Evolutionary conservation across 92 coral and sea anemone genomes (phyloP).

Genomic region (Zoanthus sansibaricus): DNA sequence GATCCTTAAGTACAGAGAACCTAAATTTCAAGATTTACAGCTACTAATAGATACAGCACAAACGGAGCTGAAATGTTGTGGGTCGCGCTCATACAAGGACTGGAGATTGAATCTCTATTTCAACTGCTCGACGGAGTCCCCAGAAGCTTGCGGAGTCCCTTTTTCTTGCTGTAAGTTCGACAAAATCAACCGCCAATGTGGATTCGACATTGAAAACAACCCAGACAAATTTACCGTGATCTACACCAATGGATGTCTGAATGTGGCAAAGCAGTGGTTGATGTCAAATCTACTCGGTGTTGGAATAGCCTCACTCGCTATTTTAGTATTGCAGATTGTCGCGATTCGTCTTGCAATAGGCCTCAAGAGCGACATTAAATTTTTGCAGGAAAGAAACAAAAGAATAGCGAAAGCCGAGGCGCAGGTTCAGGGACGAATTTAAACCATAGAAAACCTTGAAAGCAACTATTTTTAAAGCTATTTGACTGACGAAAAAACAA

Average conservation of each 20-base stretch:
- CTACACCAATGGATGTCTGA: constrained; percentile 76
- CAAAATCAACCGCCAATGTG: constrained; percentile 84
- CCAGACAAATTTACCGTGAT: constrained; percentile 46
- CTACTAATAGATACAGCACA: constrained; percentile 88
- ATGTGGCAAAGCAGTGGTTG: constrained; percentile 68
- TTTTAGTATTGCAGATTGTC: constrained; percentile 55
- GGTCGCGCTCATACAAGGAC: constrained; percentile 72
- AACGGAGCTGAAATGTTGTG: constrained; percentile 85
- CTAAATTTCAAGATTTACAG: constrained; percentile 75
- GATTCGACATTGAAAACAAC: constrained; percentile 55
- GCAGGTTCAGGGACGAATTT: neutral
- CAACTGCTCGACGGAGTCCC: constrained; percentile 75
- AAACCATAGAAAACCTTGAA: neutral
- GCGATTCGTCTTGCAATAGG: constrained; percentile 63
- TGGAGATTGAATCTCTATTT: constrained; percentile 87
- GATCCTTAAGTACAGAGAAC: constrained; percentile 85
- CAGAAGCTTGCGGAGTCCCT: constrained; percentile 87
- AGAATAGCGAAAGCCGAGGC: constrained; percentile 16
- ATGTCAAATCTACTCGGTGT: constrained; percentile 60
- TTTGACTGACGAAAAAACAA: neutral
- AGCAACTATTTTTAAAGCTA: neutral
- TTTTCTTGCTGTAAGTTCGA: constrained; percentile 85
- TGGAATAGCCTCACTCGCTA: constrained; percentile 55
- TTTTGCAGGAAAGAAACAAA: constrained; percentile 29
- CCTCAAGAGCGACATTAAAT: constrained; percentile 62